These are phyloP conservation scores for Zaprionus tsacasi DNA, from an alignment of 1,140 invertebrate genomes.

Conservation along the genomic window DNA sequence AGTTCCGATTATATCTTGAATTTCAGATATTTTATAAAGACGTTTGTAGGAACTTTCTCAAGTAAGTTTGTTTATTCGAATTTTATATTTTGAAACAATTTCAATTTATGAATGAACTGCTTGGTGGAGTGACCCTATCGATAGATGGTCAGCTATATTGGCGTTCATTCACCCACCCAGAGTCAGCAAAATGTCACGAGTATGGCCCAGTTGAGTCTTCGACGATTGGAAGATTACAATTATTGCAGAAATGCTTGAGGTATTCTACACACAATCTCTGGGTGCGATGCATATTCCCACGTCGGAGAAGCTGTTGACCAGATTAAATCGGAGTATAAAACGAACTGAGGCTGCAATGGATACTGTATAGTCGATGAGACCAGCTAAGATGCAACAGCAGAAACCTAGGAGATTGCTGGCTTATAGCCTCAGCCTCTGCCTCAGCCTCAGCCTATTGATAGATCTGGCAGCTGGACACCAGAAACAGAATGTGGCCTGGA, in stretches of 20 bases:
- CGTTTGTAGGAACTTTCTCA: too few relatives aligned
- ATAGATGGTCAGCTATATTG: background rate
- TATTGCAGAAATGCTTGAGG: constrained; percentile 15
- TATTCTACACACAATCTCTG: background rate
- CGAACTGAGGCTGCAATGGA: background rate
- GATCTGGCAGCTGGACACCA: background rate
- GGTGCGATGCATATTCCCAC: constrained; percentile 30
- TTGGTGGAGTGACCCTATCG: background rate
- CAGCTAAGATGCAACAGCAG: constrained; percentile 7
- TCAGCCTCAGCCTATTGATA: background rate
- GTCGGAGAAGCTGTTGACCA: background rate
- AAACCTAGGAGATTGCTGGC: too few relatives aligned
- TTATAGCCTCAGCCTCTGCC: background rate
- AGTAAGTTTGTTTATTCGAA: too few relatives aligned
- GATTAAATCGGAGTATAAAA: constrained; percentile 20
- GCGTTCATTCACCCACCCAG: constrained; percentile 19
- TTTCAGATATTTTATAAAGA: too few relatives aligned
- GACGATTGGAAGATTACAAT: background rate
- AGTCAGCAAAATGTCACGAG: background rate
- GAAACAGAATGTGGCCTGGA: constrained; percentile 19
- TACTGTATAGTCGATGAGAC: background rate
- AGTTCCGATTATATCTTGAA: too few relatives aligned
- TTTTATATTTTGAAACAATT: too few relatives aligned
- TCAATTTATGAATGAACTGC: background rate
- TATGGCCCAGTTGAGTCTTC: background rate